Conservation (phyloP, 2,888 invertebrate genomes). For the Bombylius discolor region DNA sequence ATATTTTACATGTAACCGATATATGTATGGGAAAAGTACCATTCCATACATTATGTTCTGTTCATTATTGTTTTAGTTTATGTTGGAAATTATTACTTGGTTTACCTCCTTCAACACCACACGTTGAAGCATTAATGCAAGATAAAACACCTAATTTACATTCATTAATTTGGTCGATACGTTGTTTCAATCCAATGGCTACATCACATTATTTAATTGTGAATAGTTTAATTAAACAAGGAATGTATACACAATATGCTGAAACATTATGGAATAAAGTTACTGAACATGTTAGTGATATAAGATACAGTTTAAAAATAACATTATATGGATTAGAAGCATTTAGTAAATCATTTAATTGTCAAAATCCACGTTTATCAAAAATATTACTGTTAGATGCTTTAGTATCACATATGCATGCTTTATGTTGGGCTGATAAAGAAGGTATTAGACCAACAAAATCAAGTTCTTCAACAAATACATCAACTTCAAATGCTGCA, state of each 20-base stretch:
- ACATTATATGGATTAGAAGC: constrained; percentile 30
- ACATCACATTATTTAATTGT: constrained; percentile 81
- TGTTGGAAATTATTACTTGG: constrained; percentile 58
- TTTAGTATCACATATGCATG: constrained; percentile 33
- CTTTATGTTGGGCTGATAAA: constrained; percentile 31
- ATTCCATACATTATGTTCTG: constrained; percentile 59
- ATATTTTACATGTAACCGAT: constrained; percentile 68
- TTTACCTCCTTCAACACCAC: constrained; percentile 79
- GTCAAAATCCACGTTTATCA: constrained; percentile 30
- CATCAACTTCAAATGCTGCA: constrained; percentile 10
- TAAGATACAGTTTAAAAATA: constrained; percentile 30
- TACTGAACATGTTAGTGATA: constrained; percentile 32
- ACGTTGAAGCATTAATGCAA: constrained; percentile 67
- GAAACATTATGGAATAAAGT: constrained; percentile 34
- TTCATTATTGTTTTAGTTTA: constrained; percentile 74
- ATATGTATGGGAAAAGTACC: constrained; percentile 45
- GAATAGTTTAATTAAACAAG: constrained; percentile 75
- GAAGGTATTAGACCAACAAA: constrained; percentile 27
- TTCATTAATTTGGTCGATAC: constrained; percentile 79
- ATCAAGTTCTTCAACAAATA: constrained; percentile 16
- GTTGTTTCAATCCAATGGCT: constrained; percentile 66
- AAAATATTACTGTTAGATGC: constrained; percentile 32
- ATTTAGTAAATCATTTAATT: constrained; percentile 29
- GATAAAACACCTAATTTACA: constrained; percentile 62
- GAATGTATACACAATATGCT: constrained; percentile 67